Conservation (phyloP, 2,888 invertebrate species). For the Drosophila helvetica region DNA sequence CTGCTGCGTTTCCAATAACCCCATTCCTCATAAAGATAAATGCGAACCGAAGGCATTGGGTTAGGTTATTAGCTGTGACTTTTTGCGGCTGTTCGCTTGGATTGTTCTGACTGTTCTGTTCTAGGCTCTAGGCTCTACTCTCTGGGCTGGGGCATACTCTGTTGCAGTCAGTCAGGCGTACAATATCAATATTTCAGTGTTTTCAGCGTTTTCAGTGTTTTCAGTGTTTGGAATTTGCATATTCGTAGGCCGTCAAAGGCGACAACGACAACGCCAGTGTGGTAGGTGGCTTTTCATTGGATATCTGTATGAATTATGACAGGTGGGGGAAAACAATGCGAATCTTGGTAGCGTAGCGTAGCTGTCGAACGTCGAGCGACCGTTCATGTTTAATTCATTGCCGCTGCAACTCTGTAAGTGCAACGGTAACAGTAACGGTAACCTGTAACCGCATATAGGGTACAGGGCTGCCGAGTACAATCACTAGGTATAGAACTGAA, state of each 20-base stretch:
- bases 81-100: conserved; percentile 46
- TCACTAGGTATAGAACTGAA: conserved; percentile 29
- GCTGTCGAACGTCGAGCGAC: conserved; percentile 22
- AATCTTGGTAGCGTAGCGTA: conserved; percentile 13
- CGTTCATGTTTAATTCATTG: conserved; percentile 49
- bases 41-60: conserved; percentile 61
- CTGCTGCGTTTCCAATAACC: conserved; percentile 67
- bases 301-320: conserved; percentile 59
- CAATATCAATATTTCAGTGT: conserved; percentile 64
- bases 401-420: neutral
- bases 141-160: conserved; percentile 51
- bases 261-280: conserved; percentile 41
- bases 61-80: conserved; percentile 71
- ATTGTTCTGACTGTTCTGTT: neutral
- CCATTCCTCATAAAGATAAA: conserved; percentile 78
- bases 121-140: too few relatives aligned
- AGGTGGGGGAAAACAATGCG: conserved; percentile 56
- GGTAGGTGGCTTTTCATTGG: conserved; percentile 57
- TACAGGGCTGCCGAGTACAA: conserved; percentile 39
- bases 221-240: conserved; percentile 55
- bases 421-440: conserved; percentile 13
- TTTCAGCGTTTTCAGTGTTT: too few relatives aligned
- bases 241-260: conserved; percentile 60
- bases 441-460: conserved; percentile 29
- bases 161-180: conserved; percentile 69